Conservation (phyloP, 92 coral and sea anemone species). For the Porites lobata region DNA sequence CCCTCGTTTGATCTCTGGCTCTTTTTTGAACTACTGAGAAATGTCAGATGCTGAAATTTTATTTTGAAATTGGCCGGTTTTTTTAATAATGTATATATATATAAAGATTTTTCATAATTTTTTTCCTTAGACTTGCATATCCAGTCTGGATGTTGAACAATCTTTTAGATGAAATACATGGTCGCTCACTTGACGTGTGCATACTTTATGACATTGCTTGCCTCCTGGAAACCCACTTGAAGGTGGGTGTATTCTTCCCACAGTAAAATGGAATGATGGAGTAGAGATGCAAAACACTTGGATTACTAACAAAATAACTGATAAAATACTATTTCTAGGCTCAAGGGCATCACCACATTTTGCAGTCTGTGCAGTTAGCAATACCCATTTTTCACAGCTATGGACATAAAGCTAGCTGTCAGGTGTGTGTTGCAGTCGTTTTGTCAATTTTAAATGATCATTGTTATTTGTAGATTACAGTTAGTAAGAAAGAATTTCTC, state of each 20-base stretch:
- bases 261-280: not conserved
- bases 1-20: too few species aligned
- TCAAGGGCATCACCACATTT: conserved; percentile 8
- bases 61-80: too few species aligned
- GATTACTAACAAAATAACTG: not conserved
- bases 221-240: conserved; percentile 60
- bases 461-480: too few species aligned
- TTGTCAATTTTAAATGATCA: too few species aligned
- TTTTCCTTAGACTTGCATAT: conserved; percentile 3
- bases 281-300: too few species aligned
- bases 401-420: conserved; percentile 66
- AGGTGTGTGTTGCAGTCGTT: conserved; percentile 13
- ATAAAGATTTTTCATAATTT: not conserved
- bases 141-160: conserved; percentile 15
- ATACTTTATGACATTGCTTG: conserved; percentile 72
- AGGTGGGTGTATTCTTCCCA: not conserved
- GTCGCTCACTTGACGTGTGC: not conserved
- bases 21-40: too few species aligned
- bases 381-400: conserved; percentile 67
- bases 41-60: too few species aligned
- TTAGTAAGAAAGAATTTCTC: too few species aligned
- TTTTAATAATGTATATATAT: too few species aligned
- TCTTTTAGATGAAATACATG: not conserved
- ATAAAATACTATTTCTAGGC: not conserved
- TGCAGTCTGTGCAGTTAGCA: conserved; percentile 24